phyloP scores from a whole-genome alignment of 2,797 vertebrate species.

The Acanthurus lineatus region DNA sequence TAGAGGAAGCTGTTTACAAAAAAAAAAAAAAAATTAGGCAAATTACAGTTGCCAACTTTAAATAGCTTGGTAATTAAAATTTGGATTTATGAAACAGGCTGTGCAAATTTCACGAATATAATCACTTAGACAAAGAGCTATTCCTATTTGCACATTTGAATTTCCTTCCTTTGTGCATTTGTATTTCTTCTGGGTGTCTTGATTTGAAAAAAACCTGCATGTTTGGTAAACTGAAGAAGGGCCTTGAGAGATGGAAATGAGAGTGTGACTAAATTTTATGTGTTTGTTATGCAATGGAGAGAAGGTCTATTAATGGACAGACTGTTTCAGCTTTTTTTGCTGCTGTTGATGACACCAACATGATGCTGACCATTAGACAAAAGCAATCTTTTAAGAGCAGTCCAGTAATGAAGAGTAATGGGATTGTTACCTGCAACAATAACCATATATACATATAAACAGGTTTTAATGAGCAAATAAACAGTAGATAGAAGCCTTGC shows the following conservation, averaged over 20 bases:
- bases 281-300: not conserved
- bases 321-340: not conserved
- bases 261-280: not conserved
- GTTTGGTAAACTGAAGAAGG: not conserved
- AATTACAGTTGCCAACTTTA: not conserved
- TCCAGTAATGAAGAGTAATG: not conserved
- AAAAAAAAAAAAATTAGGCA: too few species aligned
- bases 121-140: not conserved
- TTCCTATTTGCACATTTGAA: not conserved
- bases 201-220: not conserved
- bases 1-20: too few species aligned
- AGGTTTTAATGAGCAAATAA: conserved; percentile 12
- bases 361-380: not conserved
- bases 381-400: conserved; percentile 5
- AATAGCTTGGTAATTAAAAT: not conserved
- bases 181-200: not conserved
- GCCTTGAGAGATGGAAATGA: not conserved
- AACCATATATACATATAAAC: conserved; percentile 1
- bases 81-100: not conserved
- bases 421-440: conserved; percentile 4
- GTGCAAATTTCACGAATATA: not conserved
- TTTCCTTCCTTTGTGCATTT: not conserved
- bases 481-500: conserved; percentile 34
- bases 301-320: not conserved
- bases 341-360: not conserved